These are phyloP conservation scores for Heliothis subflexa DNA, from an alignment of 1,140 invertebrate species.

Conservation along the genomic window DNA sequence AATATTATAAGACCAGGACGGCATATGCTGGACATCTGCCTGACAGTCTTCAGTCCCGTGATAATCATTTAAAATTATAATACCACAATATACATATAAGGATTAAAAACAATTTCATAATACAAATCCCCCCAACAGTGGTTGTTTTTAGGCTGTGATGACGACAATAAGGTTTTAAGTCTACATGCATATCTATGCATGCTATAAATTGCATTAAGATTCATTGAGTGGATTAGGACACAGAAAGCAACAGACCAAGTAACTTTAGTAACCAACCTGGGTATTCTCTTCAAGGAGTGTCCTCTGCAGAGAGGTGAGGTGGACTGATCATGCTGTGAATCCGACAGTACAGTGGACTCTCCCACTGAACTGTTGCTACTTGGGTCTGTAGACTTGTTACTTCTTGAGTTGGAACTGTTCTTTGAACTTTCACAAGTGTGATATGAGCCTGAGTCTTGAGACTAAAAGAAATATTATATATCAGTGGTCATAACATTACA, in stretches of 20 bases:
- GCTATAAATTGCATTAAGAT: no score
- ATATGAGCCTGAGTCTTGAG: constrained; percentile 77
- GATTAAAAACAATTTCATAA: no score
- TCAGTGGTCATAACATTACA: neutral
- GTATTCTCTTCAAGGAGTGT: constrained; percentile 81
- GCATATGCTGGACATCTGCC: no score
- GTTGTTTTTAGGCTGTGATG: no score
- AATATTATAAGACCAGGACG: neutral
- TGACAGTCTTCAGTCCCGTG: no score
- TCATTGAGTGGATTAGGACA: no score
- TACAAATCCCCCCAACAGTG: no score
- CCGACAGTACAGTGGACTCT: constrained; percentile 70
- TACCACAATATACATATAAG: no score
- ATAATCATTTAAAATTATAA: no score
- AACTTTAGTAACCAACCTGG: constrained; percentile 61
- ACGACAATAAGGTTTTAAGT: no score
- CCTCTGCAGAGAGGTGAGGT: constrained; percentile 85
- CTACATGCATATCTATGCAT: no score
- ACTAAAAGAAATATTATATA: constrained; percentile 50
- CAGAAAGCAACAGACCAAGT: no score
- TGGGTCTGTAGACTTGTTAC: constrained; percentile 73
- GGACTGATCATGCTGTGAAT: constrained; percentile 79
- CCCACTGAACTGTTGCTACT: constrained; percentile 69
- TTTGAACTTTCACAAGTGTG: constrained; percentile 84
- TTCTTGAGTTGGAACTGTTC: constrained; percentile 70